Conservation (phyloP, 2,113 vertebrate genomes). For the Triplophysa rosa region DNA sequence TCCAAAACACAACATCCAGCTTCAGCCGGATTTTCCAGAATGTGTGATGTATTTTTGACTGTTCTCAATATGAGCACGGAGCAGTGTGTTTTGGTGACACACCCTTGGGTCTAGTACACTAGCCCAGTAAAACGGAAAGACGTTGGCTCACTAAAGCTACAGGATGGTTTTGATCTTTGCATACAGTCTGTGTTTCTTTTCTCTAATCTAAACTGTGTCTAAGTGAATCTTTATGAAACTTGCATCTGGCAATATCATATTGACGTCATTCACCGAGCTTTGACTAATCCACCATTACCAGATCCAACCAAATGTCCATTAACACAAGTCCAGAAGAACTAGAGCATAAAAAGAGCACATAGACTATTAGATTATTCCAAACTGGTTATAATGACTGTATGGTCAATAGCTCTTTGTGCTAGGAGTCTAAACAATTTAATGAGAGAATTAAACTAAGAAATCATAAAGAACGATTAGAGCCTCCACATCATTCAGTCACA, state of each 20-base stretch:
- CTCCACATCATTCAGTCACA: background rate
- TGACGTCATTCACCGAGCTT: background rate
- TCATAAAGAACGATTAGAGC: background rate
- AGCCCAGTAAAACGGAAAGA: background rate
- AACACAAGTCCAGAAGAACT: background rate
- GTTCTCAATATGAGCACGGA: conserved; percentile 1
- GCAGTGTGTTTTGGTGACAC: conserved; percentile 24
- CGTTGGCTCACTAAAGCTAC: background rate
- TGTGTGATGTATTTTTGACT: conserved; percentile 20
- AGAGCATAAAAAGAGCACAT: background rate
- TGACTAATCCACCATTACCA: background rate
- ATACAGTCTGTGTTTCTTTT: background rate
- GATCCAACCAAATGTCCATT: conserved; percentile 5
- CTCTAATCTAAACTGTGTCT: background rate
- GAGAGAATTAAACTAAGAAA: background rate
- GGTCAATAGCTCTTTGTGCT: background rate
- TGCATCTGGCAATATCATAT: background rate
- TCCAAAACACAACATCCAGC: too few species aligned
- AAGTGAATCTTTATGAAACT: background rate
- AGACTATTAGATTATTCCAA: background rate
- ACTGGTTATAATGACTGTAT: background rate
- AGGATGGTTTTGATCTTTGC: background rate
- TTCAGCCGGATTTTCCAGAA: background rate
- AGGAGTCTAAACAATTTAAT: background rate
- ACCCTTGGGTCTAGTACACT: conserved; percentile 17